These are phyloP conservation scores for Erithacus rubecula DNA, from an alignment of 2,797 vertebrate species.

Conservation along the genomic window DNA sequence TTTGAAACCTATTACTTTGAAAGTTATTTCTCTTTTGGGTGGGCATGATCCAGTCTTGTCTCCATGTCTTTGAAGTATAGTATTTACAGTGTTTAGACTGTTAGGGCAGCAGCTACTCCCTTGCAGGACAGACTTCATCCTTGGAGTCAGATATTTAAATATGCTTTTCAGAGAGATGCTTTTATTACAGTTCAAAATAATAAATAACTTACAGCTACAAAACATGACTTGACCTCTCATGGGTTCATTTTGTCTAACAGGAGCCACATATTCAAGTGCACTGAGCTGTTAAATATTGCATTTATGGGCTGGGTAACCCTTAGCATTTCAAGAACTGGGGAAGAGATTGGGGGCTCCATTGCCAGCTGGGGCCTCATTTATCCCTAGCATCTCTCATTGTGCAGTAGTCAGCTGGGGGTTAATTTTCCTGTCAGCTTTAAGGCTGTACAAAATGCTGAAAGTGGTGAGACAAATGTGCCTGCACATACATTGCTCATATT, in stretches of 20 bases:
- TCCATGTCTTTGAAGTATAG: background rate
- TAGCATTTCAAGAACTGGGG: background rate
- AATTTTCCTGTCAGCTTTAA: conserved; percentile 3
- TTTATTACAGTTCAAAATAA: background rate
- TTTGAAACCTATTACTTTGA: background rate
- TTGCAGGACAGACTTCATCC: background rate
- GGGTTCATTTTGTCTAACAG: background rate
- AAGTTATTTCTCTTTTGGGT: background rate
- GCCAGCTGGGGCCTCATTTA: background rate
- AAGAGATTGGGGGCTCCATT: background rate
- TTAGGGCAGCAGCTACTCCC: background rate
- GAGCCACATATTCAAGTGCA: background rate
- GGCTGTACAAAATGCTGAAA: background rate
- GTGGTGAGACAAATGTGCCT: background rate
- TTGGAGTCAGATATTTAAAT: background rate
- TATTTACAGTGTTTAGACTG: background rate
- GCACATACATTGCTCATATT: conserved; percentile 21
- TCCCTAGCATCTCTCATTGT: background rate
- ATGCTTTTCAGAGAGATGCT: background rate
- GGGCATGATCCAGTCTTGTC: background rate
- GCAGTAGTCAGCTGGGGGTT: conserved; percentile 2
- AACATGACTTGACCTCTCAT: background rate
- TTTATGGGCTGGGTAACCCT: background rate
- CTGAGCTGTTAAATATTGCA: conserved; percentile 10
- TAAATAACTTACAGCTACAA: background rate